Conservation (phyloP, 2,113 vertebrate genomes). For the Puntigrus tetrazona region DNA sequence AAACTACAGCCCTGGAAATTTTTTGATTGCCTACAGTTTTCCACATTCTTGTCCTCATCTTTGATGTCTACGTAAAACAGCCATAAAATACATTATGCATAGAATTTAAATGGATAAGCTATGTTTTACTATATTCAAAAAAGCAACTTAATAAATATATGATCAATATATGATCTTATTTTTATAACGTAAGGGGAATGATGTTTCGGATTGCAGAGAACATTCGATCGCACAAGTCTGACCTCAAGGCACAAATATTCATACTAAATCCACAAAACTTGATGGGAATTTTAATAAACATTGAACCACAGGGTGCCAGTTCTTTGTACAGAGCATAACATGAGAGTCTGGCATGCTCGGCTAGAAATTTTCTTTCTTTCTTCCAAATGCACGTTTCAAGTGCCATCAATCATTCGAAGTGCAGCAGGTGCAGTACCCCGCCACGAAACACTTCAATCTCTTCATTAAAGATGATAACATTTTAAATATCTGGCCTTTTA, state of each 20-base stretch:
- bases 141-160: neutral
- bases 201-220: neutral
- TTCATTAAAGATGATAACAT: neutral
- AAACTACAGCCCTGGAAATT: neutral
- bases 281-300: neutral
- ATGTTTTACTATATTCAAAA: neutral
- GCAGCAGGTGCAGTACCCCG: neutral
- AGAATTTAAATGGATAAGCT: neutral
- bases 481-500: neutral
- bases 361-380: neutral
- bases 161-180: no score
- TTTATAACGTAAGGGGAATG: neutral
- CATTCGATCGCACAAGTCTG: neutral
- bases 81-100: neutral
- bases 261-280: neutral
- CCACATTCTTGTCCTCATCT: neutral
- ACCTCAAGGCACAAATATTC: neutral
- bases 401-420: neutral
- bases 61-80: neutral
- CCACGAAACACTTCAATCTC: neutral
- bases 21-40: neutral
- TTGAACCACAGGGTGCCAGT: neutral
- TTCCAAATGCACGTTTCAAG: slow-evolving; percentile 19
- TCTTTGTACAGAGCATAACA: neutral
- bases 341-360: neutral